Evolutionary conservation across 1,140 invertebrate species (phyloP).

Genomic region (Meteorus sp.): DNA sequence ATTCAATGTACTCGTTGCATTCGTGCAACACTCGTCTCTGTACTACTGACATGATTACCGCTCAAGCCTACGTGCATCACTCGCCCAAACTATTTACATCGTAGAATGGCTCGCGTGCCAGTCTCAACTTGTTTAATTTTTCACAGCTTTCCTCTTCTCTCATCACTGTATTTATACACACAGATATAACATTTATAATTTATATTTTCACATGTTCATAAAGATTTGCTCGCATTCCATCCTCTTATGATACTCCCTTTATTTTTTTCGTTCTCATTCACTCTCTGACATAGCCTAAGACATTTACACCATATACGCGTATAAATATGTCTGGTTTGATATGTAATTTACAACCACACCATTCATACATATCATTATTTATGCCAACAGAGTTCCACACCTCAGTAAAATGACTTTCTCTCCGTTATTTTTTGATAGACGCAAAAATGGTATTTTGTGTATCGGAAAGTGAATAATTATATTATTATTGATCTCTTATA

Average conservation of each 20-base stretch:
- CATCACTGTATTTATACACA: background rate
- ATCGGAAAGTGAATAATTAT: constrained; percentile 24
- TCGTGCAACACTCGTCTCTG: constrained; percentile 15
- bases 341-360: too few species aligned
- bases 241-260: too few species aligned
- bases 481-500: constrained; percentile 23
- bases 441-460: constrained; percentile 18
- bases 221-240: too few species aligned
- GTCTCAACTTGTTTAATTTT: background rate
- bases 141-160: background rate
- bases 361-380: too few species aligned
- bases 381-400: too few species aligned
- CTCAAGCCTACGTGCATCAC: constrained; percentile 1
- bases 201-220: too few species aligned
- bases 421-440: constrained; percentile 20
- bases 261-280: too few species aligned
- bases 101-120: constrained; percentile 2
- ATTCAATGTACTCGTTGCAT: constrained; percentile 1
- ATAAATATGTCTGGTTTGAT: too few species aligned
- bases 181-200: too few species aligned
- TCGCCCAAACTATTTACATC: constrained; percentile 4
- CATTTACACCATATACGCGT: too few species aligned
- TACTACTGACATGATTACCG: constrained; percentile 27
- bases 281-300: too few species aligned
- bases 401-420: constrained; percentile 21